These are phyloP conservation scores for Solenopsis fugax DNA, from an alignment of 1,140 invertebrate genomes.

Conservation along the genomic window DNA sequence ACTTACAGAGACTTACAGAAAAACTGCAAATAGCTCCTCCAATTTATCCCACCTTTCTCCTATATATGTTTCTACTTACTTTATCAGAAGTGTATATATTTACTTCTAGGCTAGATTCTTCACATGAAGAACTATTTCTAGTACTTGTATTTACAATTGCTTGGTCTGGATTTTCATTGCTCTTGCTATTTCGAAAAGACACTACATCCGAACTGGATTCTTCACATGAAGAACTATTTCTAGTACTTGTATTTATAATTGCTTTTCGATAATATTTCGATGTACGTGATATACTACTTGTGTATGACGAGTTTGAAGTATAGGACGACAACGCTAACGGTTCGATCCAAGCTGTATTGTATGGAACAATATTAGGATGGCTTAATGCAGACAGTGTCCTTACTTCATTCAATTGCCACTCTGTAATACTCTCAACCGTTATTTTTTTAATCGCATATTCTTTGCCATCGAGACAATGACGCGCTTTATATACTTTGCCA, in stretches of 20 bases:
- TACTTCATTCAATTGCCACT: constrained; percentile 91
- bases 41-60: not conserved
- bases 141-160: constrained; percentile 44
- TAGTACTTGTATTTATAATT: constrained; percentile 41
- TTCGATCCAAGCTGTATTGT: constrained; percentile 95
- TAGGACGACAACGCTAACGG: constrained; percentile 75
- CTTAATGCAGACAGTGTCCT: constrained; percentile 92
- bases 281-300: not conserved
- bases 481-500: constrained; percentile 81
- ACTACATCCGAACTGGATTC: constrained; percentile 75
- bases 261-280: constrained; percentile 16
- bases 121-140: constrained; percentile 54
- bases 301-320: constrained; percentile 20
- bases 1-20: no score
- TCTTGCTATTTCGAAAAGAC: constrained; percentile 76
- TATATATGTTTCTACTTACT: constrained; percentile 62
- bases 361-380: constrained; percentile 93
- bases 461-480: no score
- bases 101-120: constrained; percentile 64
- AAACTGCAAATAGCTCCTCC: no score
- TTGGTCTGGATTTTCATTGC: constrained; percentile 31
- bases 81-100: constrained; percentile 66
- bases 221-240: constrained; percentile 58
- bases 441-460: constrained; percentile 87
- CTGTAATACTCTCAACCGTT: constrained; percentile 87